A percentile compares a stretch with the other conserved stretches of the same genome.
Conservation (phyloP, 2,113 vertebrate genomes). For the Daphoenositta chrysoptera region DNA sequence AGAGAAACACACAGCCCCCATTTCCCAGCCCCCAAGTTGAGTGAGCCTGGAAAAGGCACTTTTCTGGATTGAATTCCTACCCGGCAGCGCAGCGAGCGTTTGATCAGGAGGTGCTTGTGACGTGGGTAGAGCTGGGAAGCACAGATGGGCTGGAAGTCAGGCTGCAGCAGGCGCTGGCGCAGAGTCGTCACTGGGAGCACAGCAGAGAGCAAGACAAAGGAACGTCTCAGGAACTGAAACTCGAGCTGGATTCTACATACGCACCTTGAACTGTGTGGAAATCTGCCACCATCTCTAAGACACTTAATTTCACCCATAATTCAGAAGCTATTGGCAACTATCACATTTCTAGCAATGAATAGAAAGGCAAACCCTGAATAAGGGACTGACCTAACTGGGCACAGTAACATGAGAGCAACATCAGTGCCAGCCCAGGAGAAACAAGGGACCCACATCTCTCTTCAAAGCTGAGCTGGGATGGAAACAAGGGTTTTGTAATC, state of each 20-base stretch:
- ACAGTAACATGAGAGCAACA: background rate
- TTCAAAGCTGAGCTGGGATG: background rate
- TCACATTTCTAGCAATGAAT: background rate
- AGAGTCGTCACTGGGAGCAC: conserved; percentile 86
- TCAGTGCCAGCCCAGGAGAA: background rate
- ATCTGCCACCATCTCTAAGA: background rate
- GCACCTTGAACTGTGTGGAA: rapidly evolving
- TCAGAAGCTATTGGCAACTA: background rate
- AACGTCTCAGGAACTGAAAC: background rate
- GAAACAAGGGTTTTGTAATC: background rate
- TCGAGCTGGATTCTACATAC: rapidly evolving
- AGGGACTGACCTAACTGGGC: background rate
- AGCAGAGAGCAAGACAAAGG: background rate
- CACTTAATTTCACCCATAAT: background rate
- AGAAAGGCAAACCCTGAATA: background rate
- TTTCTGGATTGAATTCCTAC: conserved; percentile 54
- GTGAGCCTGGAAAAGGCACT: background rate
- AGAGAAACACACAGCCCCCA: background rate
- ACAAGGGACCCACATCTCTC: background rate
- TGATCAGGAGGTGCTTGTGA: conserved; percentile 97
- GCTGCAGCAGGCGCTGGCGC: conserved; percentile 93
- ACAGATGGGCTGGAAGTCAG: conserved; percentile 92
- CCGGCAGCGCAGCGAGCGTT: conserved; percentile 94
- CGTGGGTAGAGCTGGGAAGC: conserved; percentile 95
- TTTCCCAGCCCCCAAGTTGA: background rate